A percentile compares a stretch with the other conserved stretches of the same genome.
Evolutionary conservation across 2,797 vertebrate genomes (phyloP).

Genomic region (Sphenopsis melanotis): DNA sequence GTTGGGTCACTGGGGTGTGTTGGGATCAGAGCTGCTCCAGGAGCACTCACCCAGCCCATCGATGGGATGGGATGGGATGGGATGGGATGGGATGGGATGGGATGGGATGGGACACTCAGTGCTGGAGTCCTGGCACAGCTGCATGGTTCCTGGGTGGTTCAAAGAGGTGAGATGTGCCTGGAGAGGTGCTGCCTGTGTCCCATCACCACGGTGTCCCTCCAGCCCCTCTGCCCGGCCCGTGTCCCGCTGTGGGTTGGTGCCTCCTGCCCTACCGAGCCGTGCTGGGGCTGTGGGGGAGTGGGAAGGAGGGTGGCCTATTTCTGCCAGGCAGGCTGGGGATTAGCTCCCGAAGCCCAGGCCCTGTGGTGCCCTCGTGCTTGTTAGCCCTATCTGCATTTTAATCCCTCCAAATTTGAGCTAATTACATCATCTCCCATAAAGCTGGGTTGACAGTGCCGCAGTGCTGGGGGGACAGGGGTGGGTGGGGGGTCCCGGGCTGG

Average conservation of each 20-base stretch:
- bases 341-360: neutral
- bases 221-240: neutral
- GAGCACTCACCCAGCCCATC: accelerated
- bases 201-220: accelerated
- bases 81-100: no score
- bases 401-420: slow-evolving; percentile 10
- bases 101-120: accelerated
- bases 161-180: accelerated
- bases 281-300: neutral
- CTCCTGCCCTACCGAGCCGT: accelerated
- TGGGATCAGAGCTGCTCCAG: accelerated
- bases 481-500: neutral
- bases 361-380: neutral
- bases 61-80: no score
- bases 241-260: accelerated
- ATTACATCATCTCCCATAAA: neutral
- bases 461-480: neutral
- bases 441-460: neutral
- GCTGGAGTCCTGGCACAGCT: no score
- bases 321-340: slow-evolving; percentile 28
- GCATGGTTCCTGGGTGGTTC: accelerated
- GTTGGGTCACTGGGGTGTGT: accelerated
- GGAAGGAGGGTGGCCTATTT: slow-evolving; percentile 33
- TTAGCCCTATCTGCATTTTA: slow-evolving; percentile 39
- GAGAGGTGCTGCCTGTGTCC: accelerated